phyloP scores from a whole-genome alignment of 2,113 vertebrate genomes.

The Sprattus sprattus region DNA sequence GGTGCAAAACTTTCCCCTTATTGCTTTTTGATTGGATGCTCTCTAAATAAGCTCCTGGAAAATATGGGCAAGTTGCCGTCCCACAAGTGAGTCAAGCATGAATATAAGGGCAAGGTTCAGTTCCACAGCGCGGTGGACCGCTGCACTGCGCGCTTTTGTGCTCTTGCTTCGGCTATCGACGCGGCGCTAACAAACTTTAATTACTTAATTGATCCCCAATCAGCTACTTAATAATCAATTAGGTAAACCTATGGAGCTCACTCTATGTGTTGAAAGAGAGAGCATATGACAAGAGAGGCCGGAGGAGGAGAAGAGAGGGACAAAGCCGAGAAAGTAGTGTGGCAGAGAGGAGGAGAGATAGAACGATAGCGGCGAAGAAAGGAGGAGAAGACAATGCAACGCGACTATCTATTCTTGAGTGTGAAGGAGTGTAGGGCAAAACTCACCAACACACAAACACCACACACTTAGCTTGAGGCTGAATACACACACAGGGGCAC shows the following conservation, averaged over 20 bases:
- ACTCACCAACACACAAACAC: conserved; percentile 15
- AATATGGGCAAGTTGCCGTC: neutral
- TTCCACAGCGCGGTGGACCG: neutral
- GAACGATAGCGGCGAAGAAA: neutral
- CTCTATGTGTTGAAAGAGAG: conserved; percentile 49
- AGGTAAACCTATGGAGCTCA: conserved; percentile 68
- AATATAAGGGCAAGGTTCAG: neutral
- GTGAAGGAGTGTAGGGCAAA: neutral
- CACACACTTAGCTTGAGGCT: conserved; percentile 18
- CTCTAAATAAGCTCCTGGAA: neutral
- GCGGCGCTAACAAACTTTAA: conserved; percentile 71
- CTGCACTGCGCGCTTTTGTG: conserved; percentile 12
- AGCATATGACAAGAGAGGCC: conserved; percentile 54
- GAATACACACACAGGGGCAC: neutral
- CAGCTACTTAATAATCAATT: conserved; percentile 76
- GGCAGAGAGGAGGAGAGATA: conserved; percentile 3
- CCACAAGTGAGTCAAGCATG: neutral
- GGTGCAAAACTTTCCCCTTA: conserved; percentile 2
- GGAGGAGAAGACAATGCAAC: conserved; percentile 6
- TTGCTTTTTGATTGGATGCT: neutral
- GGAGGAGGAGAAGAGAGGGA: neutral
- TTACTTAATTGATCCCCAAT: conserved; percentile 74
- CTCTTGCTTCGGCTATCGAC: conserved; percentile 59
- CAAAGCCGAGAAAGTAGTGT: conserved; percentile 33
- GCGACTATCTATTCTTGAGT: neutral